Percentiles rank a stretch among this genome's conserved stretches.
phyloP scores from a whole-genome alignment of 2,888 invertebrate species.

The Cecidostiba fungosa region DNA sequence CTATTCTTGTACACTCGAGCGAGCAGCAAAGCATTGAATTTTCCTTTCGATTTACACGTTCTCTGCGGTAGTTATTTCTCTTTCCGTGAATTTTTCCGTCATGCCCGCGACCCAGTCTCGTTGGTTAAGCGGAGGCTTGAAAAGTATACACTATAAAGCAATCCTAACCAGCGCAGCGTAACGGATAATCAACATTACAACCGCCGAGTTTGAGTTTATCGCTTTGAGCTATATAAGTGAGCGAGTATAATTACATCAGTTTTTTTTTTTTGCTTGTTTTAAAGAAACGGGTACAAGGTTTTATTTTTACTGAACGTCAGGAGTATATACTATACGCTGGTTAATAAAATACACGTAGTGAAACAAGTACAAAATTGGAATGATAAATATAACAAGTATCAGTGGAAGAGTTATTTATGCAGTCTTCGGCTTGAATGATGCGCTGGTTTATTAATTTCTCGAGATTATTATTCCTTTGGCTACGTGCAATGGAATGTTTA shows the following conservation, averaged over 20 bases:
- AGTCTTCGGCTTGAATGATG: conserved; percentile 31
- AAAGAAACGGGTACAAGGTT: conserved; percentile 8
- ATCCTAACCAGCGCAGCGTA: conserved; percentile 33
- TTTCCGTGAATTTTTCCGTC: neutral
- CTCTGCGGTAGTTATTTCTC: neutral
- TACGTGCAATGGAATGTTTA: neutral
- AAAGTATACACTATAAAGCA: neutral
- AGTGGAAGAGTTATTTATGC: neutral
- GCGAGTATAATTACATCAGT: conserved; percentile 37
- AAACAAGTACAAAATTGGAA: neutral
- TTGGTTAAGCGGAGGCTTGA: neutral
- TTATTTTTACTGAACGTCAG: neutral
- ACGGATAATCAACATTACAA: conserved; percentile 26
- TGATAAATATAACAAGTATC: neutral
- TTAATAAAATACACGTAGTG: neutral
- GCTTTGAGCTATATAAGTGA: conserved; percentile 8
- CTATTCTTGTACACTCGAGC: neutral
- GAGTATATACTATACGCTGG: neutral
- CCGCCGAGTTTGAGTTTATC: conserved; percentile 13
- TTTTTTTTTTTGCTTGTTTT: neutral
- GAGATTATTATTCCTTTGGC: neutral
- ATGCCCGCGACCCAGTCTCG: neutral
- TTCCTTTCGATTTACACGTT: neutral
- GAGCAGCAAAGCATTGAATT: neutral
- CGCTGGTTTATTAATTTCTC: neutral